Base-by-base conservation (phyloP, 2,797 vertebrate genomes). In the Macropodus opercularis region DNA sequence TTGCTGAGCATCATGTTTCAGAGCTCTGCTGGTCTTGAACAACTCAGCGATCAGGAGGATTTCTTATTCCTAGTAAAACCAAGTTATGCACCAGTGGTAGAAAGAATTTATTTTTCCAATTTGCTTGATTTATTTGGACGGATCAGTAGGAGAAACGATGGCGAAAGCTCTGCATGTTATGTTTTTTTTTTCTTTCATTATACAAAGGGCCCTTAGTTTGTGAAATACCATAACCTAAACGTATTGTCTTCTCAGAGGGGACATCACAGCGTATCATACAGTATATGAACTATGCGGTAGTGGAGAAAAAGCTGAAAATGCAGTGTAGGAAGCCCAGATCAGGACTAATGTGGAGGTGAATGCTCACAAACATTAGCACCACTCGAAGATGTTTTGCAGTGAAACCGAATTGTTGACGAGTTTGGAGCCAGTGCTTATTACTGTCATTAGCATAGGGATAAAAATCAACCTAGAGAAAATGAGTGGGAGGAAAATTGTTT, bases 1-100 rank as follows among this genome's bases (percentile, higher is more conserved):
- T 90, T 77, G 72, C 63, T 57, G 74, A 77, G 83, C 72, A 42
- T 75, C 81, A 19, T 60, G 77, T 82, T 85, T 84, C 74, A 69
- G 54, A 38, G 48, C 42, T 43, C 46, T 65, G 69, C 64, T 69
- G 68, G 72, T 51, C 59, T 69, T 9, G 22, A 50, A 52, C 39
- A 18, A 53, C 54, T 76, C 47, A 23, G 62, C 64, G 56, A 71
- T 72, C 49, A 54, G 19, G 51, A 69, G 55, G 59, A 75, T 62
- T 27, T 52, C 60, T 70, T 53, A 27, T 65, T 70, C 68, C 42
- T 36, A 49, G 63, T 75, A 48, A 65, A 79, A 75, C 31, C 27
- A 21, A 64, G 27, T 59, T 40, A 55, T 47, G 54, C 61, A 68
- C 66, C 23, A 23, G 53, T 18, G 13, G 51, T 50, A n/a, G 51